A percentile compares a stretch with the other conserved stretches of the same genome.
phyloP scores from a whole-genome alignment of 2,888 invertebrate species.

The Pseudococcus jackbeardsleyi region DNA sequence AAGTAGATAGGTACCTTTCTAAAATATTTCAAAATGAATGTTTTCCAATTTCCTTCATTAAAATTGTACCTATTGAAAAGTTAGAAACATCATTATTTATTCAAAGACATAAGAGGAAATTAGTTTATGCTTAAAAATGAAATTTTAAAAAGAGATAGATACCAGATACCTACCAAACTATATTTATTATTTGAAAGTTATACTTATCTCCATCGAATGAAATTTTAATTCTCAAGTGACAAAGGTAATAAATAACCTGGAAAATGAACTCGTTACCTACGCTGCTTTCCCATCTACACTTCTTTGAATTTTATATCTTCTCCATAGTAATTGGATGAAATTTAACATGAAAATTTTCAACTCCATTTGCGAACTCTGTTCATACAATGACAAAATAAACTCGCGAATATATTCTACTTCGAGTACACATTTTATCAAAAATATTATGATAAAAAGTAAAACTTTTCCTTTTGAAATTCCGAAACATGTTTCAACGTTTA shows the following conservation, averaged over 20 bases:
- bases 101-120: not conserved
- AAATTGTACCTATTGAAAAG: not conserved
- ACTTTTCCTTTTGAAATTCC: conserved; percentile 35
- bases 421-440: not conserved
- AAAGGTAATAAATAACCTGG: not conserved
- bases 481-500: conserved; percentile 44
- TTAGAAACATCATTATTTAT: not conserved
- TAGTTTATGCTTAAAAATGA: not conserved
- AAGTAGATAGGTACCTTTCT: not conserved
- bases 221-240: not conserved
- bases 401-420: not conserved
- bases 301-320: not conserved
- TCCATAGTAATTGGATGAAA: not conserved
- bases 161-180: too few relatives aligned
- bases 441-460: conserved; percentile 21
- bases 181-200: not conserved
- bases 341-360: not conserved
- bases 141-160: not conserved
- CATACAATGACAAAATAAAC: not conserved
- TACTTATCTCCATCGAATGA: not conserved
- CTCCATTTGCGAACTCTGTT: not conserved
- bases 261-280: not conserved
- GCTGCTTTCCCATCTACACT: not conserved
- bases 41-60: not conserved
- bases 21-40: not conserved